phyloP scores from a whole-genome alignment of 2,888 invertebrate genomes.

The Conus canariensis region DNA sequence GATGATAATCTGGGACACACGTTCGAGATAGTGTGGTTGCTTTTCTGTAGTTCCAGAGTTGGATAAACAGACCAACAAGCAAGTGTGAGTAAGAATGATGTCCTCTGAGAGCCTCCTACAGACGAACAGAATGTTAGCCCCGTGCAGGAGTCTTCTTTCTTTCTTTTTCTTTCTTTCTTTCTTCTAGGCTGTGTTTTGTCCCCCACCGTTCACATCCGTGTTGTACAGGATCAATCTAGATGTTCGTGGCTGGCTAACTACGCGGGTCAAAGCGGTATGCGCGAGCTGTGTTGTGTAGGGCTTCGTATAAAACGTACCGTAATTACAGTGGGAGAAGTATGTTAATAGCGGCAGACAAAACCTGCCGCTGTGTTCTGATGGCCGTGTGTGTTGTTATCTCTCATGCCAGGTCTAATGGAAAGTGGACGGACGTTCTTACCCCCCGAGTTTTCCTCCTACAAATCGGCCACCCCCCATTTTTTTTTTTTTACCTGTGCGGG shows the following conservation, averaged over 20 bases:
- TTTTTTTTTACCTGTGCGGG: not conserved
- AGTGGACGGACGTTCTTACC: not conserved
- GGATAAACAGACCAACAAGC: not conserved
- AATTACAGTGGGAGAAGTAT: conserved; percentile 28
- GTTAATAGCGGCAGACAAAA: conserved; percentile 17
- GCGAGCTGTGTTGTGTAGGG: not conserved
- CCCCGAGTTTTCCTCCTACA: conserved; percentile 20
- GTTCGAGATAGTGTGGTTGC: no score
- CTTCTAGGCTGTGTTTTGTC: no score
- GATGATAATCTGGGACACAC: no score
- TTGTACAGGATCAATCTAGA: not conserved
- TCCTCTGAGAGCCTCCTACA: no score
- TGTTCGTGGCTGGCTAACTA: not conserved
- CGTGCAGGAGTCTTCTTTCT: not conserved
- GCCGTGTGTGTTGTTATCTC: conserved; percentile 18
- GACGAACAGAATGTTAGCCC: no score
- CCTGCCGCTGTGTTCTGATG: not conserved
- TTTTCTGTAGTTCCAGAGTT: no score
- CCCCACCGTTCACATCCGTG: not conserved
- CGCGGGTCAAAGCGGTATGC: not conserved
- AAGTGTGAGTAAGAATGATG: not conserved
- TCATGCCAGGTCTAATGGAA: conserved; percentile 33
- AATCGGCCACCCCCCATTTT: not conserved
- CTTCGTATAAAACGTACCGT: not conserved
- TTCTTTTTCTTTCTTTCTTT: not conserved